Base-by-base conservation (phyloP, 2,888 invertebrate species). In the Pomacea canaliculata region DNA sequence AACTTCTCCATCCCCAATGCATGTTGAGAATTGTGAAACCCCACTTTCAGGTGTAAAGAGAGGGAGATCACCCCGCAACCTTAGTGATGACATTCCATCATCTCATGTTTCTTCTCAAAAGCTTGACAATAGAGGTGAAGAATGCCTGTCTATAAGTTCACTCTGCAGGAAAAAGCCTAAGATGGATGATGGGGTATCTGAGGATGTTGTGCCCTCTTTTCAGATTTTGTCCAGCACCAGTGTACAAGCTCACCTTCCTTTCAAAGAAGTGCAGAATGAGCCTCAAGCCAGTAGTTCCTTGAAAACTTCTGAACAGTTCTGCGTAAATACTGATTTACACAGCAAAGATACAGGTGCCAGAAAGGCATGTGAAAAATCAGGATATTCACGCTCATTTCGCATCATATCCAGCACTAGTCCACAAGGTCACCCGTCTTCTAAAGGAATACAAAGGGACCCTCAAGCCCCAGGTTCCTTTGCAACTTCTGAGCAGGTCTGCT, bases 1-100 rank as follows among this genome's bases (percentile, higher is more conserved):
- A 56, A 73, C 63, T 46, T 48, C 63, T 10, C 66, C 56, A 9
- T 72, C 72, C 7, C 59, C 66, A 4, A 7, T 37, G 7, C 27
- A 27, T 46, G n/a, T 27, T 8, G 72, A 67, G 27, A 60, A n/a
- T 27, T 19, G 62, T 19, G n/a, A 59, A 8, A 46, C 67, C 27
- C 56, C 73, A 2, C 7, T 37, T 27, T 51, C 46, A 0, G n/a
- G 48, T 19, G 27, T 37, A 13, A 78, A 78, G 27, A 69, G 78
- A 49, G 74, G 73, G 27, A 73, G 80, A 37, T 81, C 80, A n/a
- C 78, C 80, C 18, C 69, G 78, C n/a, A 70, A 78, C 46, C 49
- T 76, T 16, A 79, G 76, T 69, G 79, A 79, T 71, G 76, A 74
- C 48, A 73, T 79, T 76, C 76, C 71, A 46, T 73, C 77, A 10